These are phyloP conservation scores for Anseranas semipalmata DNA, from an alignment of 2,113 vertebrate species.

Conservation along the genomic window DNA sequence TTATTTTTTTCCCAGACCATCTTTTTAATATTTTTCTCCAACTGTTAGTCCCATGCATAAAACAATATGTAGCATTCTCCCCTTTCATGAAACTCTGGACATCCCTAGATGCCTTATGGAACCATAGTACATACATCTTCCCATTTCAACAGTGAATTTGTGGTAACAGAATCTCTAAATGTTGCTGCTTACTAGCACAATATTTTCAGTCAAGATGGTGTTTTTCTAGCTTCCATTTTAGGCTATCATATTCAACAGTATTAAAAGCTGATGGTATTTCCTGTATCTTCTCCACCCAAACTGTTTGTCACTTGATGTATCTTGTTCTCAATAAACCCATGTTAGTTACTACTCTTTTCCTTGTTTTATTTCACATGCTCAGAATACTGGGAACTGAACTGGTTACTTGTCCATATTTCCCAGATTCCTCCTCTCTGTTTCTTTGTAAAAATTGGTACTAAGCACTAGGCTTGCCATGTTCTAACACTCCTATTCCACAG, in stretches of 20 bases:
- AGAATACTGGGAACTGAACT: not conserved
- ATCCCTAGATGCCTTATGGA: not conserved
- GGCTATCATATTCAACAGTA: not conserved
- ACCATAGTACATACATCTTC: fast-evolving
- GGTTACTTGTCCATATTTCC: fast-evolving
- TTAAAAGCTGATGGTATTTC: not conserved
- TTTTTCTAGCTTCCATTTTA: not conserved
- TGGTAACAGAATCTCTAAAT: not conserved
- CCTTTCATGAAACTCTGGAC: not conserved
- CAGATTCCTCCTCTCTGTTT: not conserved
- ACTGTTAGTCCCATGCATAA: not conserved
- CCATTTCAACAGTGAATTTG: not conserved
- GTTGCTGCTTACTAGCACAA: not conserved
- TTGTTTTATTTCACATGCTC: not conserved
- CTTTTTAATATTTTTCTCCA: not conserved
- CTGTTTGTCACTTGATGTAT: fast-evolving
- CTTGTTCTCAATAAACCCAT: not conserved
- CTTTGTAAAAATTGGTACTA: not conserved
- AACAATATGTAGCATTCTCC: not conserved
- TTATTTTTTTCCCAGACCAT: not conserved
- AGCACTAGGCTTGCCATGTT: fast-evolving
- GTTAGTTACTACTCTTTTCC: not conserved
- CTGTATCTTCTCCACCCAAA: not conserved
- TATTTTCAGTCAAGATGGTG: not conserved
- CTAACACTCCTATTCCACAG: not conserved